Evolutionary conservation across 53 echinoderm and acorn worm genomes (phyloP).

Genomic region (Luidia sarsii): DNA sequence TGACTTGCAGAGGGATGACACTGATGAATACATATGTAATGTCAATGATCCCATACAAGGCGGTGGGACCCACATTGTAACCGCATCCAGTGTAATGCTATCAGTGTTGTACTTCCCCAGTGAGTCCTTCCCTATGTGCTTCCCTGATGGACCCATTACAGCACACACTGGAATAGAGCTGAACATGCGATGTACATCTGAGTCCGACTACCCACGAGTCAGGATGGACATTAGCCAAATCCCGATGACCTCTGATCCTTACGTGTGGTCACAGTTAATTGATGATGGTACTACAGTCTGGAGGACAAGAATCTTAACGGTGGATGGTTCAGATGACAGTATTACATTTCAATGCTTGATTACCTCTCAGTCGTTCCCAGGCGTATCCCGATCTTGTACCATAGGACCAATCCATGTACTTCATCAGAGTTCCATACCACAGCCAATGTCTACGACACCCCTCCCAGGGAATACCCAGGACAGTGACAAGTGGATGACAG

Average conservation of each 20-base stretch:
- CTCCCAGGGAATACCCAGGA: too few species aligned
- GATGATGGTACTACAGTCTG: too few species aligned
- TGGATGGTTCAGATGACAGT: neutral
- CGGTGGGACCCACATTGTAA: neutral
- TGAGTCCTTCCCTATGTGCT: slow-evolving; percentile 24
- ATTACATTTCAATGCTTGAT: neutral
- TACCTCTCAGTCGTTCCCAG: neutral
- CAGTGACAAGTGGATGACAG: too few species aligned
- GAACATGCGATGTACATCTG: neutral
- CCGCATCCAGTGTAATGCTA: slow-evolving; percentile 3
- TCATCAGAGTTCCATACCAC: too few species aligned
- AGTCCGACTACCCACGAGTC: neutral
- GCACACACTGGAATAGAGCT: slow-evolving; percentile 2
- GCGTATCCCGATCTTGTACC: neutral
- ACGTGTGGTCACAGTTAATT: too few species aligned
- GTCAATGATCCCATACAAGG: neutral
- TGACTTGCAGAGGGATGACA: neutral
- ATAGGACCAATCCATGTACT: slow-evolving; percentile 6
- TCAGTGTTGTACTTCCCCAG: slow-evolving; percentile 33
- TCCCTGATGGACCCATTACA: slow-evolving; percentile 35
- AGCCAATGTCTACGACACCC: too few species aligned
- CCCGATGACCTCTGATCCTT: too few species aligned
- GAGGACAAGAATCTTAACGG: neutral
- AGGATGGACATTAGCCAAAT: too few species aligned
- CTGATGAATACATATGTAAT: neutral